Evolutionary conservation across 2,797 vertebrate genomes (phyloP).

Genomic region (Pseudotriccus pelzelni): DNA sequence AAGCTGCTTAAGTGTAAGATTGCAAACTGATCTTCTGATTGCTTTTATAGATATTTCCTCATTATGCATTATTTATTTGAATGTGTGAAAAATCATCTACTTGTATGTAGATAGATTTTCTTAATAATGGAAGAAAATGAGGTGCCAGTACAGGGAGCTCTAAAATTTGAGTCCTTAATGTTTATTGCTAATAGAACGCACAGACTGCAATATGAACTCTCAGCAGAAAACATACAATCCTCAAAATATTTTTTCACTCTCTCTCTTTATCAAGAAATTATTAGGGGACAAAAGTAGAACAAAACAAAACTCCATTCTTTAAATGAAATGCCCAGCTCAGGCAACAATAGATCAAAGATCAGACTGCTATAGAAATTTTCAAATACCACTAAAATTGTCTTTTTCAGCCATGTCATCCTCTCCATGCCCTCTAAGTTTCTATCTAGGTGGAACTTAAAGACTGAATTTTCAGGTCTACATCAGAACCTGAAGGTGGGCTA

Average conservation of each 20-base stretch:
- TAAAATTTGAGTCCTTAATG: background rate
- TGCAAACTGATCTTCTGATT: background rate
- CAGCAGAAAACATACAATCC: background rate
- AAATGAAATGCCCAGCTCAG: background rate
- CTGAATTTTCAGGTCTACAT: background rate
- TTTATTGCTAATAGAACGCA: background rate
- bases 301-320: background rate
- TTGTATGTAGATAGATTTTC: background rate
- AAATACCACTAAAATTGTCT: background rate
- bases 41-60: background rate
- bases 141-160: background rate
- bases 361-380: background rate
- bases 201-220: background rate
- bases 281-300: background rate
- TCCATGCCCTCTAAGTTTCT: background rate
- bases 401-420: background rate
- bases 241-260: background rate
- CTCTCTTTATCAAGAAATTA: background rate
- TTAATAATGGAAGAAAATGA: constrained; percentile 5
- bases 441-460: background rate
- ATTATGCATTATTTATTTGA: constrained; percentile 6
- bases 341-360: background rate
- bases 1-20: background rate
- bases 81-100: background rate
- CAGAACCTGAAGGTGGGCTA: background rate